These are phyloP conservation scores for Rhagoletis pomonella DNA, from an alignment of 1,140 invertebrate genomes.

Conservation along the genomic window DNA sequence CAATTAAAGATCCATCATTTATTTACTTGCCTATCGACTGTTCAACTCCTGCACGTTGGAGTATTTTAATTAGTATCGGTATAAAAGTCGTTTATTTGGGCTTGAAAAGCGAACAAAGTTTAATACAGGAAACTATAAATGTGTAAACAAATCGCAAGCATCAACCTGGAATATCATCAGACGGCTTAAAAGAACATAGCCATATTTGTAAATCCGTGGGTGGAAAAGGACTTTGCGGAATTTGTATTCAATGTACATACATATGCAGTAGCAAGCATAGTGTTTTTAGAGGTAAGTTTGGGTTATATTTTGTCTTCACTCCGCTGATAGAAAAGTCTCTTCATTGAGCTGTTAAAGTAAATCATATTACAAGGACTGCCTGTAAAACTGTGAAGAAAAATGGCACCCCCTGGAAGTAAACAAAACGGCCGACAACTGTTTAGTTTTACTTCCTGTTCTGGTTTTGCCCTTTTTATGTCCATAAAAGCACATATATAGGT, in stretches of 20 bases:
- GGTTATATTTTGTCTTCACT: too few species aligned
- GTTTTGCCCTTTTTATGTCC: too few species aligned
- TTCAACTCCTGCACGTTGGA: too few species aligned
- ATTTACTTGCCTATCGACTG: slow-evolving; percentile 11
- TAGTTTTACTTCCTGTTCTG: too few species aligned
- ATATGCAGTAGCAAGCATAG: background rate
- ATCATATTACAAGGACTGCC: too few species aligned
- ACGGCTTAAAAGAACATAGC: background rate
- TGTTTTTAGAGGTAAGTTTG: background rate
- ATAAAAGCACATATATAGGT: too few species aligned
- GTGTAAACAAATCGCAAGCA: background rate
- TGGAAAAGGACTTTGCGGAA: background rate
- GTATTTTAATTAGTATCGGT: background rate
- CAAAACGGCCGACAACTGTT: too few species aligned
- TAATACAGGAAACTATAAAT: background rate
- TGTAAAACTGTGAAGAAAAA: too few species aligned
- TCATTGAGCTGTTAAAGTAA: too few species aligned
- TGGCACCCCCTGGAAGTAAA: too few species aligned
- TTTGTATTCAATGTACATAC: background rate
- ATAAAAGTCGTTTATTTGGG: background rate
- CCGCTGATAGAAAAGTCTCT: too few species aligned
- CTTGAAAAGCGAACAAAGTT: background rate
- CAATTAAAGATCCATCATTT: background rate
- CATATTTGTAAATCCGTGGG: background rate
- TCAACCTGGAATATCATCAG: background rate